Base-by-base conservation (phyloP, 2,888 invertebrate genomes). In the Bhutanitis thaidina region DNA sequence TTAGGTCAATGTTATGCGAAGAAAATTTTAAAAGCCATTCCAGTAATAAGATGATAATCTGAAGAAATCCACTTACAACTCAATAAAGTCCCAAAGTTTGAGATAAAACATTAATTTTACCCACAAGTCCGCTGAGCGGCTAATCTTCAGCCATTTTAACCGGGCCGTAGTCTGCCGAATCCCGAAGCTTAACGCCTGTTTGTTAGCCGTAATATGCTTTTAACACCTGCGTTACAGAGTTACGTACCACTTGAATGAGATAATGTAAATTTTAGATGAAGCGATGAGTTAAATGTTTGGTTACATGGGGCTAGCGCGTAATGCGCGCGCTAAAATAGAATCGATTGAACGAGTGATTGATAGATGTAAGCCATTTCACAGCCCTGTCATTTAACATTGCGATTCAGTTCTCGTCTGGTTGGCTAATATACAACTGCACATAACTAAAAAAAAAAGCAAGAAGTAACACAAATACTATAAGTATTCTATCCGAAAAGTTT, bases 141-240 rank as follows among this genome's bases (percentile, higher is more conserved):
- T 86, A 85, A 87, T 87, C 84, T 87, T 85, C 74, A 68, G 68
- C 79, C 81, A 74, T 86, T 86, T 79, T 72, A 73, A 71, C 25
- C 71, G 68, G 72, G 77, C 71, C 69, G 73, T 76, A 77, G 78
- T 74, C 67, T 74, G 74, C 77, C 76, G 79, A 79, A 82, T 77
- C 76, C 78, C 74, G 66, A 69, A 72, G 82, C 84, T 86, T 87
- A 86, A 69, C 83, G 77, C 81, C 80, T 86, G 84, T 88, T 88
- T 86, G 88, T 83, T 69, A 71, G 60, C 74, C 70, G 71, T 86
- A 83, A 84, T 85, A 80, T 77, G 81, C 74, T 84, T 83, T 85
- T 84, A 85, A 81, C 87, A 87, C 87, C 83, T 84, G 85, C 75
- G 81, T 81, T 72, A 66, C 68, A 61, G 69, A 74, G 71, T 81